A percentile compares a stretch with the other conserved stretches of the same genome.
Evolutionary conservation across 2,113 vertebrate genomes (phyloP).

Genomic region (Chionomys nivalis): DNA sequence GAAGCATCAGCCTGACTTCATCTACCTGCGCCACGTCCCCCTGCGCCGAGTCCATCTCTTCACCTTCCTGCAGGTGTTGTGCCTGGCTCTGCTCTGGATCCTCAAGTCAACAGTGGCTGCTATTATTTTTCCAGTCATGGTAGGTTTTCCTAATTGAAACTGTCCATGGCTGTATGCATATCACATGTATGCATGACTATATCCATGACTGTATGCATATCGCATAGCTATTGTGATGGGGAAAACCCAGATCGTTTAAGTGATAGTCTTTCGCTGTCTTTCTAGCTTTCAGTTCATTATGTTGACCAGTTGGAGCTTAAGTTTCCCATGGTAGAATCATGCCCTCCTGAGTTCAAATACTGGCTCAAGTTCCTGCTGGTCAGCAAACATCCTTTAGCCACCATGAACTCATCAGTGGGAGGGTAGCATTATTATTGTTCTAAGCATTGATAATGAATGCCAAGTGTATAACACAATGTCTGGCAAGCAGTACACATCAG

Average conservation of each 20-base stretch:
- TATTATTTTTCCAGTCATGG: slow-evolving; percentile 99
- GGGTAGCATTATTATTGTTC: not conserved
- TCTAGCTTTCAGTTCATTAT: not conserved
- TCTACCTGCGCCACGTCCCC: slow-evolving; percentile 97
- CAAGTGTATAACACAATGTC: not conserved
- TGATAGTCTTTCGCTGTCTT: not conserved
- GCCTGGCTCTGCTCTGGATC: slow-evolving; percentile 97
- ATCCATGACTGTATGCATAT: not conserved
- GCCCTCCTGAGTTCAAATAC: not conserved
- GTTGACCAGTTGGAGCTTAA: not conserved
- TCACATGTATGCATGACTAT: not conserved
- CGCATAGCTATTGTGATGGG: not conserved
- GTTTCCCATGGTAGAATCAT: not conserved
- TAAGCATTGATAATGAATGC: not conserved
- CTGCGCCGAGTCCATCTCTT: slow-evolving; percentile 97
- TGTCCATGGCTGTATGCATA: not conserved
- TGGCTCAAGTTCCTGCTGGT: not conserved
- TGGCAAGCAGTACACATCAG: not conserved
- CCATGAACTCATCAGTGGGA: not conserved
- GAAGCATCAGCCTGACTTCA: slow-evolving; percentile 98
- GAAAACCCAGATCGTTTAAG: not conserved
- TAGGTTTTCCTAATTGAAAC: slow-evolving; percentile 76
- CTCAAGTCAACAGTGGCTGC: slow-evolving; percentile 99
- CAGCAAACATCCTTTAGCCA: not conserved
- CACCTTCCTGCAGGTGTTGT: slow-evolving; percentile 96